Conservation (phyloP, 1,140 invertebrate species). For the Lucilia cuprina region DNA sequence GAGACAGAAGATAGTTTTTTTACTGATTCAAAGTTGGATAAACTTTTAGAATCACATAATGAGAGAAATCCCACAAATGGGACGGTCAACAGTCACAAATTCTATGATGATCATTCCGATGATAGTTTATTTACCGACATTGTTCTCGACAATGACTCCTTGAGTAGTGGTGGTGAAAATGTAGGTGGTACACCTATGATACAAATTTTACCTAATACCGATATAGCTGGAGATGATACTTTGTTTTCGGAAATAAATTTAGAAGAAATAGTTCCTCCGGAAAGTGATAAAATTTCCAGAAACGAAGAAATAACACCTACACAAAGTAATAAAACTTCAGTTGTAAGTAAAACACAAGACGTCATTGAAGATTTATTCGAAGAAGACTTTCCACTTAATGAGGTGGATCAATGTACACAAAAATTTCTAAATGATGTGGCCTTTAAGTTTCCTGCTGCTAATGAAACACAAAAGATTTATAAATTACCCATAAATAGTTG, state of each 20-base stretch:
- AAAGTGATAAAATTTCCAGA: slow-evolving; percentile 42
- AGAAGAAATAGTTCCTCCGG: slow-evolving; percentile 40
- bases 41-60: slow-evolving; percentile 38
- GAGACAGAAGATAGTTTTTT: slow-evolving; percentile 54
- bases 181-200: slow-evolving; percentile 29
- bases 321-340: not conserved
- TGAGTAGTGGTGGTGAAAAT: not conserved
- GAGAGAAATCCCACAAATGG: not conserved
- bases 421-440: slow-evolving; percentile 50
- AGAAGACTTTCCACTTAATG: slow-evolving; percentile 39
- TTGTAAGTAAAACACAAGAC: not conserved
- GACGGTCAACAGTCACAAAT: slow-evolving; percentile 15
- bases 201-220: not conserved
- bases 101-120: slow-evolving; percentile 41
- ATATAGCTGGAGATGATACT: slow-evolving; percentile 24
- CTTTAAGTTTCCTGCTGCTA: slow-evolving; percentile 46
- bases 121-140: slow-evolving; percentile 52
- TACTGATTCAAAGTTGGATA: slow-evolving; percentile 48
- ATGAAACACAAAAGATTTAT: slow-evolving; percentile 6
- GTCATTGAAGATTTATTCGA: slow-evolving; percentile 37
- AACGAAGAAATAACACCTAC: slow-evolving; percentile 40
- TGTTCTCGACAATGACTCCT: not conserved
- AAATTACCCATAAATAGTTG: slow-evolving; percentile 39
- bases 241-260: slow-evolving; percentile 49
- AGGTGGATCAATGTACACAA: slow-evolving; percentile 48